phyloP scores from a whole-genome alignment of 2,888 invertebrate genomes.

The Lissocephala sabroskyi region DNA sequence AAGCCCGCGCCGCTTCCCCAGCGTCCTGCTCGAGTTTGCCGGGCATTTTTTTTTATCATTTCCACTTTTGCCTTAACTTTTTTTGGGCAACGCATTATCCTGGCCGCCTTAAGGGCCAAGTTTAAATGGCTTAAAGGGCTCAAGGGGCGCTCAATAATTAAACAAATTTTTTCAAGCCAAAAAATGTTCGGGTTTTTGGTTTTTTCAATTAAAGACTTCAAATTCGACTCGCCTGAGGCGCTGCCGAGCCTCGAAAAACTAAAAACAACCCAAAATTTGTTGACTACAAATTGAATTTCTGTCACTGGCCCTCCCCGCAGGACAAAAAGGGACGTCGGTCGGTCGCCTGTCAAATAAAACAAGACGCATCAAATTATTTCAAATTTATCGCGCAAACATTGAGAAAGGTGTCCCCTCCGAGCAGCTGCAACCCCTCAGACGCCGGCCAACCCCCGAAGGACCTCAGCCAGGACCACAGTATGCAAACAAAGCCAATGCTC shows the following conservation, averaged over 20 bases:
- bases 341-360: conserved; percentile 61
- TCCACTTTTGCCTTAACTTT: conserved; percentile 22
- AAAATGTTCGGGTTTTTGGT: background rate
- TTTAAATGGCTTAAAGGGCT: conserved; percentile 60
- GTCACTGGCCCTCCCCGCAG: too few species aligned
- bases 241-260: too few species aligned
- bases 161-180: conserved; percentile 28
- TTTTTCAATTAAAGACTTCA: background rate
- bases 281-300: conserved; percentile 52
- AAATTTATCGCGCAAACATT: conserved; percentile 49
- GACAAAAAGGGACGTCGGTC: conserved; percentile 42
- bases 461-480: too few species aligned
- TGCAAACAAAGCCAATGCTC: conserved; percentile 1
- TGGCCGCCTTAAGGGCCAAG: conserved; percentile 32
- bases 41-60: conserved; percentile 15
- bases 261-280: too few species aligned
- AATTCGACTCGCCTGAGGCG: too few species aligned
- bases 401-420: conserved; percentile 15
- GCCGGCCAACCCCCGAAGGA: background rate
- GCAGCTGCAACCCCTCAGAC: conserved; percentile 29
- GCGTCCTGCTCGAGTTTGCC: background rate
- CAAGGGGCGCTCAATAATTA: too few species aligned
- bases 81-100: conserved; percentile 39
- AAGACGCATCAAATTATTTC: conserved; percentile 62
- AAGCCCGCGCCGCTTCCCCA: conserved; percentile 2